Base-by-base conservation (phyloP, 2,888 invertebrate genomes). In the Empis livida region DNA sequence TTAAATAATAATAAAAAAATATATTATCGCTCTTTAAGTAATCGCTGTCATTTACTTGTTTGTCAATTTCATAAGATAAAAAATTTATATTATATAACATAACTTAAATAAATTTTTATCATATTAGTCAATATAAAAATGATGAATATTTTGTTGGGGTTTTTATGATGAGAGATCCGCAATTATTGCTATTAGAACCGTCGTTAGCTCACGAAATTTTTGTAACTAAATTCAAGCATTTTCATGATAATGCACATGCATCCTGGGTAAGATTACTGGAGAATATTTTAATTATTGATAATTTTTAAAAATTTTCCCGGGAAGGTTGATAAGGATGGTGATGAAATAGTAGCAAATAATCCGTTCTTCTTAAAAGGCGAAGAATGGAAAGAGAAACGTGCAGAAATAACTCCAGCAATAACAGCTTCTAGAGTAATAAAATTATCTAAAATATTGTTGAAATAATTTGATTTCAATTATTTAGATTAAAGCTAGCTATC, bases 321-420 rank as follows among this genome's bases (percentile, higher is more conserved):
- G n/a, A n/a, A 62, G 55, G 51, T 69, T 2, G 62, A 71, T 49
- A 66, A 69, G 31, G 59, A 69, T 14, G 51, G 56, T 0, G 76
- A 77, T 47, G 71, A 68, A 0, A 54, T 77, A 6, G 57, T 71
- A 8, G 66, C 66, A 2, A 65, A 67, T 40, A 72, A 73, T 61
- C 73, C 73, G 0, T 73, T 77, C 51, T 49, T 61, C 0, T 51
- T 74, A 17, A 67, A 62, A 10, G 72, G 73, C 2, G 62, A 68
- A 11, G 57, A 66, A 51, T 75, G 77, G 77, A 73, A 72, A 49
- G 60, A 63, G 2, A 58, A 70, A 2, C 63, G 77, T 9, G 58
- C 63, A 2, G 71, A 72, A 52, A 53, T 77, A 15, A 71, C 74
- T 0, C 72, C 74, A 0, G 71, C 71, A 2, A 67, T 77, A 30